These are phyloP conservation scores for Drosophila merina DNA, from an alignment of 2,888 invertebrate species.

Conservation along the genomic window DNA sequence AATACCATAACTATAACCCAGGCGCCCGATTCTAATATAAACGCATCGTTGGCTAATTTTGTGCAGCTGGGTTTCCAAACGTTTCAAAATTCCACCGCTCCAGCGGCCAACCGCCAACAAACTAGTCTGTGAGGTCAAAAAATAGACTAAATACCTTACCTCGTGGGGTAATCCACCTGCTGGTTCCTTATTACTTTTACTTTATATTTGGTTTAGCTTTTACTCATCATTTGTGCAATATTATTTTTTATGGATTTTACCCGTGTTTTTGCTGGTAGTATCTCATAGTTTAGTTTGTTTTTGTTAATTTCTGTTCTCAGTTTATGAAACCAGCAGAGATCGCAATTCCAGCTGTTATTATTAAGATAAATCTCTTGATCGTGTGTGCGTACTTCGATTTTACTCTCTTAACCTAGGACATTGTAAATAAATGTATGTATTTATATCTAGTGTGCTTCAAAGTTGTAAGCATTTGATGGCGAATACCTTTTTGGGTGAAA, in stretches of 20 bases:
- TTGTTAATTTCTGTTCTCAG: conserved; percentile 2
- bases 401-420: conserved; percentile 1
- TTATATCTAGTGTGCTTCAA: conserved; percentile 20
- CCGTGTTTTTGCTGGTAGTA: conserved; percentile 1
- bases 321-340: conserved; percentile 4
- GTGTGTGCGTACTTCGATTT: conserved; percentile 3
- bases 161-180: conserved; percentile 51
- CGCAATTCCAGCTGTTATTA: conserved; percentile 3
- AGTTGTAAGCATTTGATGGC: conserved; percentile 9
- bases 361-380: not conserved
- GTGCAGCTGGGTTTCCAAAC: conserved; percentile 81
- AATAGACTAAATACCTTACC: conserved; percentile 52
- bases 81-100: conserved; percentile 78
- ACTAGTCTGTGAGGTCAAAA: conserved; percentile 80
- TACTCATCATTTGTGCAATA: conserved; percentile 53
- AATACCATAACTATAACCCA: conserved; percentile 83
- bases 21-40: conserved; percentile 81
- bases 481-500: conserved; percentile 35
- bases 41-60: conserved; percentile 80
- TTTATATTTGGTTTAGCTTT: conserved; percentile 15
- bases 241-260: conserved; percentile 16
- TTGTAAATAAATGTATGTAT: conserved; percentile 33
- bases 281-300: conserved; percentile 14
- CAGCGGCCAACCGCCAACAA: conserved; percentile 74
- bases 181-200: conserved; percentile 25